Evolutionary conservation across 2,113 vertebrate genomes (phyloP).

Genomic region (Acanthisitta chloris): DNA sequence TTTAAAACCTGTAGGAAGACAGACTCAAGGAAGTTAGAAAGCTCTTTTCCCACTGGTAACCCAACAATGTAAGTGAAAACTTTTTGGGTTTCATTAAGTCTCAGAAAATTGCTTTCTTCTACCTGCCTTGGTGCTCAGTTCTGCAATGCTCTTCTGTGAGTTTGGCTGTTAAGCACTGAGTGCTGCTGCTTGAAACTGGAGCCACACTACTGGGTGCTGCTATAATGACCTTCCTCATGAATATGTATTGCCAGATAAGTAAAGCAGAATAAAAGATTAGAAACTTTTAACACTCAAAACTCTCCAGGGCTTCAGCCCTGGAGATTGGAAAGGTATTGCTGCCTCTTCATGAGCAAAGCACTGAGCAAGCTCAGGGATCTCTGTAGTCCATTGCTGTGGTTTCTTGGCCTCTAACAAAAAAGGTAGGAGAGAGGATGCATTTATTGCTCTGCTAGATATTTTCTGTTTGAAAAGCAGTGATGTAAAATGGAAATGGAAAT

Average conservation of each 20-base stretch:
- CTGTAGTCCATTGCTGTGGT: neutral
- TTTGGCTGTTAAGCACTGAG: neutral
- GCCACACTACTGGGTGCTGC: conserved; percentile 56
- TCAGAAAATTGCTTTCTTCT: conserved; percentile 18
- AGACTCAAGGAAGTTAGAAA: neutral
- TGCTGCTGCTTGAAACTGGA: neutral
- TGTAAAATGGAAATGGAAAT: neutral
- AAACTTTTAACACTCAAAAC: conserved; percentile 30
- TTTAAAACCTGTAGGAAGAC: neutral
- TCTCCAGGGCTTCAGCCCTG: conserved; percentile 4
- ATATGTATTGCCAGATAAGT: conserved; percentile 48
- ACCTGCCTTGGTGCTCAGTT: neutral
- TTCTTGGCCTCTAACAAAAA: neutral
- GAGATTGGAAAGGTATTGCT: neutral
- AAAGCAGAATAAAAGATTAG: conserved; percentile 61
- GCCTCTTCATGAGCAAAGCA: neutral
- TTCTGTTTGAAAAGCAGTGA: neutral
- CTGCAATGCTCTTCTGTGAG: neutral
- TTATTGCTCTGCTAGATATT: neutral
- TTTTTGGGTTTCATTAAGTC: conserved; percentile 16
- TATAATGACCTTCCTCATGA: conserved; percentile 66
- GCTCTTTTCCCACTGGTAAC: neutral
- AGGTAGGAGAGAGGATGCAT: neutral
- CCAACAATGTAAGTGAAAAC: neutral
- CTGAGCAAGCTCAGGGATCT: neutral